Percentiles rank a stretch among this genome's conserved stretches.
These are phyloP conservation scores for Limnephilus rhombicus DNA, from an alignment of 2,888 invertebrate genomes.

Conservation along the genomic window DNA sequence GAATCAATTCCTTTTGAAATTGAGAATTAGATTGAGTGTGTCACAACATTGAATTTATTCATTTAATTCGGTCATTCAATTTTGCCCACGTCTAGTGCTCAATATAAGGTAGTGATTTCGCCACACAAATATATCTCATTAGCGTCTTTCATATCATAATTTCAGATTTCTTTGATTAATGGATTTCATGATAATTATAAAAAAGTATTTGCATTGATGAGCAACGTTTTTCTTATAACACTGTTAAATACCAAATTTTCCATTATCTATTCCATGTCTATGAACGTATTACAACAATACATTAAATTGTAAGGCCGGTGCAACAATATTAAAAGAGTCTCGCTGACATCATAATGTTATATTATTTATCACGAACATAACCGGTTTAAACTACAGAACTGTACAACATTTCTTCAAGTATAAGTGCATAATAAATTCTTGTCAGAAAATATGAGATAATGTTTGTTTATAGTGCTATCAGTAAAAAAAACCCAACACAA, in stretches of 20 bases:
- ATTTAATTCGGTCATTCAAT: too few species aligned
- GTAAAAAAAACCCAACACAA: neutral
- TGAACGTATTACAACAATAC: neutral
- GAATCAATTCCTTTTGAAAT: too few species aligned
- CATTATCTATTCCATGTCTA: too few species aligned
- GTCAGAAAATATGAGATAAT: neutral
- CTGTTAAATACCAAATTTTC: neutral
- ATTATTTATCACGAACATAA: neutral
- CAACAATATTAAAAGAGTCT: neutral
- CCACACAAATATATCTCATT: neutral
- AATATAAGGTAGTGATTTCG: too few species aligned
- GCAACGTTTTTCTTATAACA: neutral
- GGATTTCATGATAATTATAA: neutral
- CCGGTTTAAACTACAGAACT: neutral
- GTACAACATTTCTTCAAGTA: neutral
- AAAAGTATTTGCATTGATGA: neutral
- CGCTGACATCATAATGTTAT: neutral
- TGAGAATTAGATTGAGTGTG: too few species aligned
- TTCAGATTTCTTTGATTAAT: neutral
- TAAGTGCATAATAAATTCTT: neutral
- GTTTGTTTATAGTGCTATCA: neutral
- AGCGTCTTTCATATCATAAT: neutral
- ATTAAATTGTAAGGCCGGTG: neutral
- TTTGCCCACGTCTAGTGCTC: too few species aligned
- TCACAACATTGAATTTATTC: too few species aligned